phyloP scores from a whole-genome alignment of 2,888 invertebrate genomes.

The Rhimphoctona megacephalus region DNA sequence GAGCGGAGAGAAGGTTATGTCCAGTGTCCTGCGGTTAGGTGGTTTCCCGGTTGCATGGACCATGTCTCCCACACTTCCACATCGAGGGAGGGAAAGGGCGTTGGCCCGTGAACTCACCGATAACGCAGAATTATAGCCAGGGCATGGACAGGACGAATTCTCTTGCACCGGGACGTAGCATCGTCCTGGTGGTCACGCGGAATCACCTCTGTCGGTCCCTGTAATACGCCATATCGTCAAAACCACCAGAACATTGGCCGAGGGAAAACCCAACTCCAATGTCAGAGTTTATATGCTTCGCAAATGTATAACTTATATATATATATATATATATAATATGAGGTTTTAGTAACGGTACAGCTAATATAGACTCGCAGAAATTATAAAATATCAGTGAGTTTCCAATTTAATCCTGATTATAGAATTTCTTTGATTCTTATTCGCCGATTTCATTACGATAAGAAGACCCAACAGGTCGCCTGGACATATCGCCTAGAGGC shows the following conservation, averaged over 20 bases:
- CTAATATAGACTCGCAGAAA: not conserved
- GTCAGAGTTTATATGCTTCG: not conserved
- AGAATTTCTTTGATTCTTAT: not conserved
- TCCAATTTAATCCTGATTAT: not conserved
- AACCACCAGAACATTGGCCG: slow-evolving; percentile 44
- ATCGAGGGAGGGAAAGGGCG: slow-evolving; percentile 76
- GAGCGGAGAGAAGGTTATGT: slow-evolving; percentile 47
- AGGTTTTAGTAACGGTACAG: not conserved
- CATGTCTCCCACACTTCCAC: slow-evolving; percentile 59
- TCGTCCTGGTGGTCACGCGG: slow-evolving; percentile 49
- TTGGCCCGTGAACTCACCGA: slow-evolving; percentile 83
- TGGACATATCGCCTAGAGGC: not conserved
- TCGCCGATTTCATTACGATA: not conserved
- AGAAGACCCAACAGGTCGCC: not conserved
- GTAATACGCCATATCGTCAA: slow-evolving; percentile 56
- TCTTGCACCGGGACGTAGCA: slow-evolving; percentile 57
- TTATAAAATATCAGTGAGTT: not conserved
- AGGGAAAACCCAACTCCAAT: slow-evolving; percentile 27
- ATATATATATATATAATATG: not conserved
- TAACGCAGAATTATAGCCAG: slow-evolving; percentile 83
- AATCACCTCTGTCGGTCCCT: slow-evolving; percentile 41
- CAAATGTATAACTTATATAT: not conserved
- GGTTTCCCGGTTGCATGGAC: slow-evolving; percentile 51
- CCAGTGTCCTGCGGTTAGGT: slow-evolving; percentile 64
- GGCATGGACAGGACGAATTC: slow-evolving; percentile 65